Evolutionary conservation across 2,888 invertebrate species (phyloP).

Genomic region (Tipula helvola): DNA sequence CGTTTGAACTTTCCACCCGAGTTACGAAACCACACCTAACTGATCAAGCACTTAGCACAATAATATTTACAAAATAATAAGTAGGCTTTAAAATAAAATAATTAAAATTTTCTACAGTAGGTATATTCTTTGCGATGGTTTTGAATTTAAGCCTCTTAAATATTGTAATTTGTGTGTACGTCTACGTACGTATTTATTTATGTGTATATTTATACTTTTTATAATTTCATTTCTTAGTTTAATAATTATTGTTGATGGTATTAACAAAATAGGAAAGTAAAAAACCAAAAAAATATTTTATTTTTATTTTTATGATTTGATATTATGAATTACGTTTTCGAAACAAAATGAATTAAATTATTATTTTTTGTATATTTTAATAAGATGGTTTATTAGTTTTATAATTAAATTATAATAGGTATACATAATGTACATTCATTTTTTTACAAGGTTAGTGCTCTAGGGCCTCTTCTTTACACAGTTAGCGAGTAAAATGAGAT

Average conservation of each 20-base stretch:
- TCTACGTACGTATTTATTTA: no score
- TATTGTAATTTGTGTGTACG: neutral
- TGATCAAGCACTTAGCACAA: no score
- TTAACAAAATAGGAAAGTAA: neutral
- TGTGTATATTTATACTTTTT: no score
- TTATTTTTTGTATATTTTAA: neutral
- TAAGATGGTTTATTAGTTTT: neutral
- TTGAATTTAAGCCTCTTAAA: neutral
- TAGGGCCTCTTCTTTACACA: no score
- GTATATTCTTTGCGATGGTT: neutral
- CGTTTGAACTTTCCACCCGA: no score
- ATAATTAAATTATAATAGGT: neutral
- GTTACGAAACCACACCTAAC: no score
- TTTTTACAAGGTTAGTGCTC: no score
- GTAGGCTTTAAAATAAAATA: no score
- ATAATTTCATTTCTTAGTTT: neutral
- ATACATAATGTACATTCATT: neutral
- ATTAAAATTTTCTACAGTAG: neutral
- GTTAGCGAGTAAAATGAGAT: no score
- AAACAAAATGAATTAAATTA: neutral
- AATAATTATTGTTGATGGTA: neutral
- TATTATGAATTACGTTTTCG: neutral
- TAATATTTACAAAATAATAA: no score
- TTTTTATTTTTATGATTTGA: neutral
- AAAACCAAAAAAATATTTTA: neutral